Evolutionary conservation across 2,888 invertebrate species (phyloP).

Genomic region (Sinotaia quadrata): DNA sequence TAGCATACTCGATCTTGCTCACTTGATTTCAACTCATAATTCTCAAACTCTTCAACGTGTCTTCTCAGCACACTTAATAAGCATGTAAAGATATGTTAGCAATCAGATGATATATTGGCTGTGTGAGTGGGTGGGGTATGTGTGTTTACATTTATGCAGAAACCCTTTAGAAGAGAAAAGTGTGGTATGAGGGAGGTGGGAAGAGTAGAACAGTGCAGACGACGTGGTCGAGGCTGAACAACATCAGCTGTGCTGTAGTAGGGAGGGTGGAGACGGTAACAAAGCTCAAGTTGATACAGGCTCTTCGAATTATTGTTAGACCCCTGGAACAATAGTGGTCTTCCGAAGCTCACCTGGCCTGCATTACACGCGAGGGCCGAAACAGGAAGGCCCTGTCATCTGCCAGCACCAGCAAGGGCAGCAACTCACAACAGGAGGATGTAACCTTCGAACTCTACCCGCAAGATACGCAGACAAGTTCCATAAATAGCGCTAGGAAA

Average conservation of each 20-base stretch:
- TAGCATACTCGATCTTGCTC: too few species aligned
- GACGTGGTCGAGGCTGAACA: not conserved
- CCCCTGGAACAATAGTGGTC: not conserved
- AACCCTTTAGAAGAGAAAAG: too few species aligned
- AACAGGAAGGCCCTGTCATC: slow-evolving; percentile 17
- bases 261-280: not conserved
- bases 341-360: not conserved
- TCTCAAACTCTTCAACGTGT: too few species aligned
- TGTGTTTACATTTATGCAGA: too few species aligned
- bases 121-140: too few species aligned
- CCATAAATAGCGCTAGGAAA: too few species aligned
- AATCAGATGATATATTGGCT: too few species aligned
- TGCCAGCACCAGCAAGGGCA: not conserved
- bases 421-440: not conserved
- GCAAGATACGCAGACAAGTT: too few species aligned
- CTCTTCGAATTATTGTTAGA: not conserved
- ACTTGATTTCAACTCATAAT: too few species aligned
- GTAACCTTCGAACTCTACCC: not conserved
- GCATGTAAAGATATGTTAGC: too few species aligned
- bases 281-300: slow-evolving; percentile 2
- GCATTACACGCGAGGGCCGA: not conserved
- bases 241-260: not conserved
- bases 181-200: not conserved
- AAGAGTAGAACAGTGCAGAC: not conserved
- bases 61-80: too few species aligned